Evolutionary conservation across 2,797 vertebrate genomes (phyloP).

Genomic region (Graptemys geographica): DNA sequence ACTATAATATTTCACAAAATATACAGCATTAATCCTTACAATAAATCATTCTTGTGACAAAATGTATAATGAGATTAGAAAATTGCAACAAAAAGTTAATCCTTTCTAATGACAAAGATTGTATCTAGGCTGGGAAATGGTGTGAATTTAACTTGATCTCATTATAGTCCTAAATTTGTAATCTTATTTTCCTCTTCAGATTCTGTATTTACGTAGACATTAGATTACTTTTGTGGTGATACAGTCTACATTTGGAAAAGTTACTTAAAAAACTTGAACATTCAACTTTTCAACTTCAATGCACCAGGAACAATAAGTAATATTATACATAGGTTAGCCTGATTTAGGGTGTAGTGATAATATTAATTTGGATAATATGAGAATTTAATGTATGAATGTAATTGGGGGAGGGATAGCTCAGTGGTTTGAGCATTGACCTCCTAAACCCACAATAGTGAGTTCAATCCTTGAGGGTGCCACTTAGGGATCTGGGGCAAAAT

Average conservation of each 20-base stretch:
- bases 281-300: conserved; percentile 32
- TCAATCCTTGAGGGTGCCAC: too few species aligned
- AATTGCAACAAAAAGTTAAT: conserved; percentile 74
- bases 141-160: conserved; percentile 73
- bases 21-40: conserved; percentile 59
- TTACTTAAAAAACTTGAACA: conserved; percentile 19
- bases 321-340: fast-evolving
- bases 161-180: conserved; percentile 72
- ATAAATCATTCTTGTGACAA: conserved; percentile 79
- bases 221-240: background rate
- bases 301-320: background rate
- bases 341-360: too few species aligned
- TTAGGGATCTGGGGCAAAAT: too few species aligned
- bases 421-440: too few species aligned
- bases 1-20: conserved; percentile 67
- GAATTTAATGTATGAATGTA: too few species aligned
- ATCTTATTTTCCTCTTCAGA: conserved; percentile 66
- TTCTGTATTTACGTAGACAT: conserved; percentile 49
- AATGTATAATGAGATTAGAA: conserved; percentile 81
- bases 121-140: conserved; percentile 43
- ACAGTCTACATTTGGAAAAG: conserved; percentile 52
- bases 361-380: too few species aligned
- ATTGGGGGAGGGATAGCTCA: too few species aligned
- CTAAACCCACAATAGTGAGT: too few species aligned
- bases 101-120: conserved; percentile 73